Percentiles rank a stretch among this genome's conserved stretches.
phyloP scores from a whole-genome alignment of 2,113 vertebrate species.

The Ictidomys tridecemlineatus region DNA sequence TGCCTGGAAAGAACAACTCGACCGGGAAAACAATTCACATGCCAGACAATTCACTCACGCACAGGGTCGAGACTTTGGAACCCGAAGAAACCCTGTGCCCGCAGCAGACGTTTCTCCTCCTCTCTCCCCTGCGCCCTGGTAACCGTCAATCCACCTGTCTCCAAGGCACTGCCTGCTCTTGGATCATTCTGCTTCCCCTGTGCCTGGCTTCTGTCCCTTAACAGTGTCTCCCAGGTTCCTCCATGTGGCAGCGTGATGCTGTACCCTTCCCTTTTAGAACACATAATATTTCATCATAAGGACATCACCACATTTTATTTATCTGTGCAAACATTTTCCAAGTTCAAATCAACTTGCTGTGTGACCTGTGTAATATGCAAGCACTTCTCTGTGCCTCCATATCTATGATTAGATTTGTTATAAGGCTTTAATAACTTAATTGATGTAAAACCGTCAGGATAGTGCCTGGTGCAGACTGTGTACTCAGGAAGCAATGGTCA shows the following conservation, averaged over 20 bases:
- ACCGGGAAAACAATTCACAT: neutral
- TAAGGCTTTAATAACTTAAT: neutral
- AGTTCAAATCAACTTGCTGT: neutral
- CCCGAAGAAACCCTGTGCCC: neutral
- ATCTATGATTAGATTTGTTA: neutral
- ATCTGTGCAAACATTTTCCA: neutral
- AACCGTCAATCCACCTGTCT: neutral
- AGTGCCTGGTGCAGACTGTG: neutral
- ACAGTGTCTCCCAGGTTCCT: neutral
- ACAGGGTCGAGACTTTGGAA: neutral
- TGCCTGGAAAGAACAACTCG: too few species aligned
- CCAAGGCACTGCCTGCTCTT: too few species aligned
- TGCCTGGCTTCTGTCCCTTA: neutral
- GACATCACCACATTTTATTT: neutral
- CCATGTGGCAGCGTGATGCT: fast-evolving
- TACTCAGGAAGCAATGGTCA: too few species aligned
- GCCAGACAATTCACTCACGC: too few species aligned
- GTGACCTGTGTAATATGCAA: neutral
- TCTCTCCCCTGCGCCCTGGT: neutral
- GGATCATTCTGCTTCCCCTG: fast-evolving
- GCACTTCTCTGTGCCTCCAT: neutral
- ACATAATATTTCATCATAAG: neutral
- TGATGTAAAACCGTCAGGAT: neutral
- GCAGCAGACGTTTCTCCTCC: fast-evolving
- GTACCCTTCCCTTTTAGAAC: fast-evolving